Percentiles rank a stretch among this genome's conserved stretches.
phyloP scores from a whole-genome alignment of 2,888 invertebrate species.

The Coleophora flavipennella region DNA sequence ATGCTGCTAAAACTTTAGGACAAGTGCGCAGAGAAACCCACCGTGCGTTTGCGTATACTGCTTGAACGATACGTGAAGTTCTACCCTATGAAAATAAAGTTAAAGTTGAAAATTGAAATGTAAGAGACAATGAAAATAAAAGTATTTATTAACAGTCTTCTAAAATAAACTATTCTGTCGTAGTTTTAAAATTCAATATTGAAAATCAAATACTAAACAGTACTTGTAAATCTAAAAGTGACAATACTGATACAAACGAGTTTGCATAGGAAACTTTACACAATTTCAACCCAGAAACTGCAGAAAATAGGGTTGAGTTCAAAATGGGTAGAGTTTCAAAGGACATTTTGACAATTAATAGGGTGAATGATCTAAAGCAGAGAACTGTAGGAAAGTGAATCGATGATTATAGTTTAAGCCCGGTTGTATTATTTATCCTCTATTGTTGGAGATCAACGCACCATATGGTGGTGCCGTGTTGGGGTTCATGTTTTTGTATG shows the following conservation, averaged over 20 bases:
- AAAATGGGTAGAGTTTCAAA: slow-evolving; percentile 23
- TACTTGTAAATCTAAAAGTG: slow-evolving; percentile 28
- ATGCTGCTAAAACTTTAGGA: slow-evolving; percentile 67
- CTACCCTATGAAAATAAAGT: slow-evolving; percentile 10
- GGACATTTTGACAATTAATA: slow-evolving; percentile 53
- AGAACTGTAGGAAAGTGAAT: slow-evolving; percentile 43
- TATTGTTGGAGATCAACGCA: slow-evolving; percentile 46
- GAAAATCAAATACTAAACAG: too few species aligned
- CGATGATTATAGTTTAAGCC: slow-evolving; percentile 53
- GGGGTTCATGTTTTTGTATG: slow-evolving; percentile 24
- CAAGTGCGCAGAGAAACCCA: slow-evolving; percentile 60
- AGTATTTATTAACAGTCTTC: too few species aligned
- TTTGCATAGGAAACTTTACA: slow-evolving; percentile 26
- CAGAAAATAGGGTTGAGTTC: slow-evolving; percentile 22
- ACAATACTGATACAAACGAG: slow-evolving; percentile 44
- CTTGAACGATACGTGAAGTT: slow-evolving; percentile 17
- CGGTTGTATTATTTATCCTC: slow-evolving; percentile 31
- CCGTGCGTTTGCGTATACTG: slow-evolving; percentile 14
- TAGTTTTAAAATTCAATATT: too few species aligned
- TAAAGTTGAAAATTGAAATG: too few species aligned
- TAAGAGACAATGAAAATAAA: too few species aligned
- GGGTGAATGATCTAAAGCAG: slow-evolving; percentile 59
- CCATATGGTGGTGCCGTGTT: slow-evolving; percentile 45
- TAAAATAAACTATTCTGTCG: too few species aligned
- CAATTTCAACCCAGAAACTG: slow-evolving; percentile 12